Percentiles rank a stretch among this genome's conserved stretches.
Conservation (phyloP, 2,113 vertebrate genomes). For the Astur gentilis region DNA sequence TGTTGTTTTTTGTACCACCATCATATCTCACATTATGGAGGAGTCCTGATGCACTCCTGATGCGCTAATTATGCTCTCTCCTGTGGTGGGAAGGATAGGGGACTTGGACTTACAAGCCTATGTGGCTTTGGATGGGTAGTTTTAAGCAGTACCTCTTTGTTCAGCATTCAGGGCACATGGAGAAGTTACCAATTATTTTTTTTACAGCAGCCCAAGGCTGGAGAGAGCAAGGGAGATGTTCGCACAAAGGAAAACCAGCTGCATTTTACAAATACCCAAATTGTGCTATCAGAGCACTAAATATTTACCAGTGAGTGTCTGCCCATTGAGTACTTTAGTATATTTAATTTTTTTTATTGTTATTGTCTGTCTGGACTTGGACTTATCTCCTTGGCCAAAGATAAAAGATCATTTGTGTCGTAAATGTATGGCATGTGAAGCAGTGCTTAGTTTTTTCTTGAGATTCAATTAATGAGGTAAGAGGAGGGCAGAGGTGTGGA, state of each 20-base stretch:
- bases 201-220: neutral
- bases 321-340: constrained; percentile 4
- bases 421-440: neutral
- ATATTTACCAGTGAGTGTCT: constrained; percentile 51
- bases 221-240: neutral
- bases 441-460: neutral
- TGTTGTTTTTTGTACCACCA: neutral
- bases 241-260: neutral
- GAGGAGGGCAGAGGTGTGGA: neutral
- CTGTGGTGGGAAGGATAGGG: neutral
- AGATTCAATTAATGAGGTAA: neutral
- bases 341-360: constrained; percentile 47
- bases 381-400: constrained; percentile 27
- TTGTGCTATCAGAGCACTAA: constrained; percentile 9
- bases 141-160: neutral
- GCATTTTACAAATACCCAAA: constrained; percentile 32
- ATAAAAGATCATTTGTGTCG: constrained; percentile 20
- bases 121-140: neutral
- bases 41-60: neutral
- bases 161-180: neutral
- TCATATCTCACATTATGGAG: neutral
- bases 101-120: neutral
- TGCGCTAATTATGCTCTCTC: neutral
- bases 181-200: neutral
- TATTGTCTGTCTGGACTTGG: constrained; percentile 43